Base-by-base conservation (phyloP, 2,797 vertebrate species). In the Nyctibius grandis region DNA sequence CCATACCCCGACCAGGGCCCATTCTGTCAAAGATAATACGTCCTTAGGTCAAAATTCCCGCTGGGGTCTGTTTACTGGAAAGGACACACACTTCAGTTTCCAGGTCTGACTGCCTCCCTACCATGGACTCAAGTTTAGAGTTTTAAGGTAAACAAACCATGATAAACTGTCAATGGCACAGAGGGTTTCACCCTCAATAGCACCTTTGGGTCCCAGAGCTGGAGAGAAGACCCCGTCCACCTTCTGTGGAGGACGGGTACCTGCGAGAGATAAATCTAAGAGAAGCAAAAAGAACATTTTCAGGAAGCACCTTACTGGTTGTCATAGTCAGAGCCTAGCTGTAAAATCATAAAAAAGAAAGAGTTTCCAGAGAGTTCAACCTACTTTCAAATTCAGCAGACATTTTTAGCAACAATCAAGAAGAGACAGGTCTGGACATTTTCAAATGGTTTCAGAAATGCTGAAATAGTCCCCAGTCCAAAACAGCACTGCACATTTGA, bases 311-410 rank as follows among this genome's bases (percentile, higher is more conserved):
- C 31, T 75, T 86, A 28, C 19, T 79, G 25, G 31, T 51, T 91
- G 40, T 61, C 20, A 28, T 56, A 85, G 45, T 60, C 76, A 88
- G 45, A 80, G 19, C 6, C 34, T 36, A 65, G 51, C 28, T 65
- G 47, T 79, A 93, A 87, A 87, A 61, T 36, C 33, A 54, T 29
- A 59, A 54, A 85, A 67, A 70, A 38, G 17, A 38, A 72, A 88
- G n/a, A 63, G 17, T 72, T 94, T 92, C 63, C 38, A 59, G 47
- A 61, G 61, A 86, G 10, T 42, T 94, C 70, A 91, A 67, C 34
- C 40, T 76, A 33, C 67, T 96, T 96, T 76, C 42, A 93, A 84
- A 79, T 91, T 85, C 70, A 93, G 64, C 17, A 87, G 77, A 76
- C 50, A n/a, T 65, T 94, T 95, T 93, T 79, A 94, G 70, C 22